Percentiles rank a stretch among this genome's conserved stretches.
phyloP scores from a whole-genome alignment of 2,113 vertebrate genomes.

The Sphaerodactylus townsendi region DNA sequence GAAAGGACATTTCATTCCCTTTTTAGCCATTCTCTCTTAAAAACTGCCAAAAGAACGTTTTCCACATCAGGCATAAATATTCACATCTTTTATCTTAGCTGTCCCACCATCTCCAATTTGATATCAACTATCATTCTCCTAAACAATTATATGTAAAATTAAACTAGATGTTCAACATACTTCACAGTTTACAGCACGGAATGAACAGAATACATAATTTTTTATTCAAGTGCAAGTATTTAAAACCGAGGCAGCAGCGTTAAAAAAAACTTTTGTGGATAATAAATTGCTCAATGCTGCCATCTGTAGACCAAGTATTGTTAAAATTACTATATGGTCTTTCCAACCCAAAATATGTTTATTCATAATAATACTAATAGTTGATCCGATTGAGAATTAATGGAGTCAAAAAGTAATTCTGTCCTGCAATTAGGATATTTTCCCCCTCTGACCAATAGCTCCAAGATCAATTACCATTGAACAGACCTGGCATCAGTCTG shows the following conservation, averaged over 20 bases:
- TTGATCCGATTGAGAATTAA: too few relatives aligned
- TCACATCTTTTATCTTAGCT: background rate
- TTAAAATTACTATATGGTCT: accelerated
- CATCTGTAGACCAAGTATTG: conserved; percentile 68
- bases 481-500: too few relatives aligned
- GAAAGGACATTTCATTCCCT: too few relatives aligned
- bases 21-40: background rate
- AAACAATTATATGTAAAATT: conserved; percentile 18
- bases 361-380: background rate
- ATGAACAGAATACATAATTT: background rate
- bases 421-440: background rate
- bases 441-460: background rate
- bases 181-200: conserved; percentile 7
- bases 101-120: background rate
- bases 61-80: background rate
- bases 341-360: background rate
- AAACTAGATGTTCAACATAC: background rate
- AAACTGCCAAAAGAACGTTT: background rate
- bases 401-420: background rate
- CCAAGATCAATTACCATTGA: background rate
- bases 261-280: background rate
- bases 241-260: background rate
- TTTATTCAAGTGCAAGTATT: background rate
- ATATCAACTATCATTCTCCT: background rate
- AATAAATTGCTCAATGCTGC: conserved; percentile 75